Evolutionary conservation across 2,888 invertebrate genomes (phyloP).

Genomic region (Thymelicus lineola): DNA sequence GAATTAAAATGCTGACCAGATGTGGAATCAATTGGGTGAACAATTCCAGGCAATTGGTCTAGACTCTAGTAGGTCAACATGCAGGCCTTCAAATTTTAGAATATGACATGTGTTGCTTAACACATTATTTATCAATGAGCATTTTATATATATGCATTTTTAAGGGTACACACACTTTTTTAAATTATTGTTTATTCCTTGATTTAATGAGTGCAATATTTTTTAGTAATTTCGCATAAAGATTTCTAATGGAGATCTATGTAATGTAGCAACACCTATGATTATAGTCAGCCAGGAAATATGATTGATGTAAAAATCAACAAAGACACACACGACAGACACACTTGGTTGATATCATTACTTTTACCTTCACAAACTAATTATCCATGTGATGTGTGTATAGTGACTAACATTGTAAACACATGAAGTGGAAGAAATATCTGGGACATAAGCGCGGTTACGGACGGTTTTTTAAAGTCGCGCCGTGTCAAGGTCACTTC

Average conservation of each 20-base stretch:
- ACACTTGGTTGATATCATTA: neutral
- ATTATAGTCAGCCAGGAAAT: neutral
- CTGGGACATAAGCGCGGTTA: conserved; percentile 20
- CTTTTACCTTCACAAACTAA: conserved; percentile 1
- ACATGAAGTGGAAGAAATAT: conserved; percentile 17
- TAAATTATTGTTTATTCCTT: no score
- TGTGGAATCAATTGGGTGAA: neutral
- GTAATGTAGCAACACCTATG: neutral
- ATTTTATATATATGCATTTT: neutral
- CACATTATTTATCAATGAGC: neutral
- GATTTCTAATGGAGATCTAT: neutral
- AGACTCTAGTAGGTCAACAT: neutral
- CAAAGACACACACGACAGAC: neutral
- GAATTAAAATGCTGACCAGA: conserved; percentile 2
- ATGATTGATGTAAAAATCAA: neutral
- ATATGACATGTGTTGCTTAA: neutral
- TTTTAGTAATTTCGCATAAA: no score
- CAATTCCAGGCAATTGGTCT: conserved; percentile 2
- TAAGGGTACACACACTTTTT: neutral
- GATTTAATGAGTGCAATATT: no score
- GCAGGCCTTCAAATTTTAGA: neutral
- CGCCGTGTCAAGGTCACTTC: conserved; percentile 35
- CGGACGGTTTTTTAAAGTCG: neutral
- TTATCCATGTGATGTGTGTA: neutral
- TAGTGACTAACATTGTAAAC: conserved; percentile 15